Percentiles rank a stretch among this genome's conserved stretches.
These are phyloP conservation scores for Rhadinocentrus ornatus DNA, from an alignment of 2,797 vertebrate genomes.

Conservation along the genomic window DNA sequence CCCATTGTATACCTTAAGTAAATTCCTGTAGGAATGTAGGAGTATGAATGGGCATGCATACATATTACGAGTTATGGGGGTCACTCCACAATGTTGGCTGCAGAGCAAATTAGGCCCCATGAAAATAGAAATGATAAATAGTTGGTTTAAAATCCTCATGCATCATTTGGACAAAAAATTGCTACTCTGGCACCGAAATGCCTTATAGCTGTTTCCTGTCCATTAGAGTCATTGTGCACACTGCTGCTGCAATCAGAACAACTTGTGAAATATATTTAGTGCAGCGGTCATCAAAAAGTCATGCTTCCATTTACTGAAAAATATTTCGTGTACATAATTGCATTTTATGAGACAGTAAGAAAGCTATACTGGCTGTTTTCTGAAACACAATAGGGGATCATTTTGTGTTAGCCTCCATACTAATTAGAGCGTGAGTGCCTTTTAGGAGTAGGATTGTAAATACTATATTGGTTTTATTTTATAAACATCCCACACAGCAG, in stretches of 20 bases:
- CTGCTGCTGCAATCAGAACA: neutral
- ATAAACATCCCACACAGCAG: conserved; percentile 54
- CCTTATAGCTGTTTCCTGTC: neutral
- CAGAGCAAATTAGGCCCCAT: neutral
- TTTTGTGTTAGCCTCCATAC: conserved; percentile 48
- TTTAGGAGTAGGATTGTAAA: conserved; percentile 45
- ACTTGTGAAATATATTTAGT: neutral
- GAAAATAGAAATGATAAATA: neutral
- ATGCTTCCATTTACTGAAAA: conserved; percentile 2
- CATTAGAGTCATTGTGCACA: neutral
- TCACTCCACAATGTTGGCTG: neutral
- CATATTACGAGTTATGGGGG: neutral
- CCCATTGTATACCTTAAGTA: neutral
- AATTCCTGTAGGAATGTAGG: neutral
- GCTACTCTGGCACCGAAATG: neutral
- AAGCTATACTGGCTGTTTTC: conserved; percentile 39
- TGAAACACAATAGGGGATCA: conserved; percentile 39
- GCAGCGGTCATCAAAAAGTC: neutral
- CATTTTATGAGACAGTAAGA: conserved; percentile 10
- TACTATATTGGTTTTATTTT: conserved; percentile 35
- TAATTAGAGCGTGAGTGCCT: conserved; percentile 45
- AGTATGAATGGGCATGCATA: neutral
- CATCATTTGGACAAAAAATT: conserved; percentile 6
- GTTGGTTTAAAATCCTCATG: neutral
- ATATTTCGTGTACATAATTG: neutral